Base-by-base conservation (phyloP, 2,888 invertebrate species). In the Oscheius myriophilus region DNA sequence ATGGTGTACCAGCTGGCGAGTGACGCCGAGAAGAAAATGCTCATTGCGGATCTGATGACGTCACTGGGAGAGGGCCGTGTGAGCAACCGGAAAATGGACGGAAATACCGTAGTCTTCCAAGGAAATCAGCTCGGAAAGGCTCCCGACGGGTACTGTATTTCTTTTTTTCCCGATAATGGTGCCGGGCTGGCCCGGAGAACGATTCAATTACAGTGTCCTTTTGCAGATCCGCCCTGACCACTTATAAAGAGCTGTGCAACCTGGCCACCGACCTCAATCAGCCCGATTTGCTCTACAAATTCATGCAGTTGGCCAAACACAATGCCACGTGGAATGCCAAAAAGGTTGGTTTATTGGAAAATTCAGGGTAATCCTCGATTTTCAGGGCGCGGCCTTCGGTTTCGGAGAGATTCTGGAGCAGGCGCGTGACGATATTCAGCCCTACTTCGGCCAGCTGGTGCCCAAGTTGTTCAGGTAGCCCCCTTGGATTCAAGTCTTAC, bases 301-400 rank as follows among this genome's bases (percentile, higher is more conserved):
- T 96, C 87, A 93, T 96, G 93, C 93, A 95, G 87, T 89, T 96
- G 75, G 95, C 95, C 0, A 95, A 95, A 89, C 93, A 95, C 86
- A 94, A 96, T 88, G 92, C 94, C 1, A 90, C 93, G 64, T 96
- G 95, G 96, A 95, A 93, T 82, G 94, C 94, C 9, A 94, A 93
- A 87, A 93, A 93, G 90, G 91, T 91, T 7, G 0, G 53, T 21
- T n/a, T n/a, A n/a, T n/a, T n/a, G n/a, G n/a, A n/a, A n/a, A n/a
- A n/a, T n/a, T n/a, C n/a, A 57, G 16, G 49, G 25, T 26, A 55
- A 23, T 16, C 9, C 61, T 21, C 4, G 25, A 3, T 52, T 42
- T 66, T 2, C 52, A 89, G 90, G 95, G 95, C 12, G 95, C 95
- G 11, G 95, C 95, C 0, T 94, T 94, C 88, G 95, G 95, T 0